Evolutionary conservation across 2,888 invertebrate genomes (phyloP).

Genomic region (Hololepta plana): DNA sequence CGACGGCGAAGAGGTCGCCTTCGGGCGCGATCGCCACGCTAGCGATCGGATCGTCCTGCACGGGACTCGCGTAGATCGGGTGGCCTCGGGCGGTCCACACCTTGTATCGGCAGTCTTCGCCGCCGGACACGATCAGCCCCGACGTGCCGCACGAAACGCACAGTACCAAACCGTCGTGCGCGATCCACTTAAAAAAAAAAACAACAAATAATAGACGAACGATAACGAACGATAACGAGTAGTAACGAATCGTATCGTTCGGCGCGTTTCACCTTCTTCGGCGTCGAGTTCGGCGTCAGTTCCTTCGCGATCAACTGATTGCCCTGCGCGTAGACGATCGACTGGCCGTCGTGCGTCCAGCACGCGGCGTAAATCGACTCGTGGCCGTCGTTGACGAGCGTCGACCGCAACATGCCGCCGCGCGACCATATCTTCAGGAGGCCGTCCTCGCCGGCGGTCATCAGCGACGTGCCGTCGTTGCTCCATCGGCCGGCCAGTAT

Average conservation of each 20-base stretch:
- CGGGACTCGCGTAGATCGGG: constrained; percentile 65
- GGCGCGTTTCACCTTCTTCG: constrained; percentile 36
- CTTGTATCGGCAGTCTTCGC: constrained; percentile 72
- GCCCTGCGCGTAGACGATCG: constrained; percentile 52
- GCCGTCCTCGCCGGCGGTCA: constrained; percentile 96
- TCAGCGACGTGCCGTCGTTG: constrained; percentile 83
- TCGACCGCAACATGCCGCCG: constrained; percentile 83
- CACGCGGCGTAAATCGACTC: constrained; percentile 63
- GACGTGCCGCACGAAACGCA: constrained; percentile 90
- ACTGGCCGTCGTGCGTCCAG: constrained; percentile 60
- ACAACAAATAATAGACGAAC: background rate
- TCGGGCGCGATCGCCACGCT: constrained; percentile 81
- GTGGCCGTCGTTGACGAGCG: constrained; percentile 59
- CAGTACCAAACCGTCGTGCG: constrained; percentile 85
- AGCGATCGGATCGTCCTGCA: constrained; percentile 83
- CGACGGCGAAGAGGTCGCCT: constrained; percentile 81
- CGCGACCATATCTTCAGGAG: constrained; percentile 93
- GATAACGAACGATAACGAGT: constrained; percentile 2
- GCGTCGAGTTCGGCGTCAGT: constrained; percentile 53
- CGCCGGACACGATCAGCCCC: constrained; percentile 82
- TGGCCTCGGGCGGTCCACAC: constrained; percentile 90
- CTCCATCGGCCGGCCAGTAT: constrained; percentile 85
- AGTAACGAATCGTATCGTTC: constrained; percentile 6
- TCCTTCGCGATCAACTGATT: constrained; percentile 49
- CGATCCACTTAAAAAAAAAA: constrained; percentile 64